phyloP scores from a whole-genome alignment of 2,888 invertebrate genomes.

The Ceratothoa steindachneri region DNA sequence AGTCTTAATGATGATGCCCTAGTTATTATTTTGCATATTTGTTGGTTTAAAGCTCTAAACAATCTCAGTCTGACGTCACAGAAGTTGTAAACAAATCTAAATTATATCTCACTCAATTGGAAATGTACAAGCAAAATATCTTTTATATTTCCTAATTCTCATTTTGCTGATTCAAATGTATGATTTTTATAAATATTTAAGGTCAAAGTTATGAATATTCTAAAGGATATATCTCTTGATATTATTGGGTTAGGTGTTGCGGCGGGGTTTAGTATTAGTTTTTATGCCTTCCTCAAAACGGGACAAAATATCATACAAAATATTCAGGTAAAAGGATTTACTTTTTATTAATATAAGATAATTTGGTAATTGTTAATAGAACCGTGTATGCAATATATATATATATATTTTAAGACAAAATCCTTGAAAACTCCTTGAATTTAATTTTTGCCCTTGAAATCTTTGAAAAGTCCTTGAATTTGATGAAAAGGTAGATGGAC shows the following conservation, averaged over 20 bases:
- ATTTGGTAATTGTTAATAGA: too few relatives aligned
- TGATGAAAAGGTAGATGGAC: too few relatives aligned
- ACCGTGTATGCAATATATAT: too few relatives aligned
- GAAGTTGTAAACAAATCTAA: background rate
- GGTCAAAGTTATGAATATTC: background rate
- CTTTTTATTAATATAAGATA: too few relatives aligned
- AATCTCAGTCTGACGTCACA: background rate
- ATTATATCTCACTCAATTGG: background rate
- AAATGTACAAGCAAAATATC: background rate
- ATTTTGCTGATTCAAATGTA: background rate
- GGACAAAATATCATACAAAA: background rate
- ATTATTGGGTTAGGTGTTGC: background rate
- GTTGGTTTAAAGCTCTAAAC: too few relatives aligned
- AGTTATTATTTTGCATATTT: too few relatives aligned
- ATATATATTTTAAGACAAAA: too few relatives aligned
- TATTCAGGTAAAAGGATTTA: background rate
- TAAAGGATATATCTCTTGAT: background rate
- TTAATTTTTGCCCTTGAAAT: too few relatives aligned
- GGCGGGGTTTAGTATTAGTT: background rate
- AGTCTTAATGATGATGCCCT: too few relatives aligned
- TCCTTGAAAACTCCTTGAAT: too few relatives aligned
- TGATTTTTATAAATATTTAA: background rate
- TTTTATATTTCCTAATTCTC: too few relatives aligned
- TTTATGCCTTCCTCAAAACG: background rate
- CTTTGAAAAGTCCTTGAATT: too few relatives aligned